Percentiles rank a stretch among this genome's conserved stretches.
Evolutionary conservation across 2,888 invertebrate genomes (phyloP).

Genomic region (Apodemia hepburni): DNA sequence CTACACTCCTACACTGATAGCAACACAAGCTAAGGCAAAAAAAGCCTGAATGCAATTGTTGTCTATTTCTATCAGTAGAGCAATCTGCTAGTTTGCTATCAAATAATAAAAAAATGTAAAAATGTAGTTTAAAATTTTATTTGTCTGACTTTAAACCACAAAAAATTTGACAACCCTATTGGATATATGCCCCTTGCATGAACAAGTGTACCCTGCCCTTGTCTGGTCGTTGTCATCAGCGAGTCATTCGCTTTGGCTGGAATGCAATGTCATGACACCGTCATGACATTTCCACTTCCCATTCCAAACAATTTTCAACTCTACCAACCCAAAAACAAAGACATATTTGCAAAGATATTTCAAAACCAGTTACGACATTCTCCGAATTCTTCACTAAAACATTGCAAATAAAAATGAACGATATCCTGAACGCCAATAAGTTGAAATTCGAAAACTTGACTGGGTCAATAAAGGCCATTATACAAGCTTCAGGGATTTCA

Average conservation of each 20-base stretch:
- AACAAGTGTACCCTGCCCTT: conserved; percentile 62
- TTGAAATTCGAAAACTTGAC: conserved; percentile 48
- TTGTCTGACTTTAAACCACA: background rate
- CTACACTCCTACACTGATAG: no score
- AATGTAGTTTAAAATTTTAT: no score
- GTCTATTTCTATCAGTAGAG: no score
- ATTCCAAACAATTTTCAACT: conserved; percentile 33
- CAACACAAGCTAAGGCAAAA: no score
- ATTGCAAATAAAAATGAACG: conserved; percentile 47
- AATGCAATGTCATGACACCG: conserved; percentile 73
- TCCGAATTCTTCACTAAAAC: background rate
- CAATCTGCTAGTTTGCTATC: no score
- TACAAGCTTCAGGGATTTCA: conserved; percentile 49
- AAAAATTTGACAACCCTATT: conserved; percentile 31
- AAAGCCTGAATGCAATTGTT: no score
- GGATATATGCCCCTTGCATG: conserved; percentile 45
- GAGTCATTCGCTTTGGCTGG: conserved; percentile 72
- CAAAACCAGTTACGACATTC: conserved; percentile 34
- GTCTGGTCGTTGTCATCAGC: conserved; percentile 73
- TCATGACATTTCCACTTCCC: conserved; percentile 39
- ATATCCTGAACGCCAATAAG: conserved; percentile 36
- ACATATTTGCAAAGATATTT: conserved; percentile 19
- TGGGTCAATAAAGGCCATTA: conserved; percentile 54
- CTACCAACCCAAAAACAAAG: conserved; percentile 21
- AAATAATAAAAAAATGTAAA: no score